Evolutionary conservation across 2,797 vertebrate species (phyloP).

Genomic region (Gallinago solitaria): DNA sequence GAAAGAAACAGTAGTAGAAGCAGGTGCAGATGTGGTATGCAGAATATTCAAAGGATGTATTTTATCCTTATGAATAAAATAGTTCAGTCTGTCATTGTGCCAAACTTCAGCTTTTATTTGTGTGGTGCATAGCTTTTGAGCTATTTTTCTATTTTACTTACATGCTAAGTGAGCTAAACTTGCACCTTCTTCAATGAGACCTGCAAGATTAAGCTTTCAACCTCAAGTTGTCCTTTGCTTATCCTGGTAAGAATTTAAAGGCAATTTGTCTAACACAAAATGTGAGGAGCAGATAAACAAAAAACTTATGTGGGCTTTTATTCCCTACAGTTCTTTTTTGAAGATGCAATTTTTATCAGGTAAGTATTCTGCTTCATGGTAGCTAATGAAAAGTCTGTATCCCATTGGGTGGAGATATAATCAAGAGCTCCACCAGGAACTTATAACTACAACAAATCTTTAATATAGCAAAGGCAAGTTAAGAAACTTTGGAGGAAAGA

Average conservation of each 20-base stretch:
- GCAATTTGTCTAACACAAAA: neutral
- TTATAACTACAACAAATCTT: neutral
- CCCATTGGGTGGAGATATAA: neutral
- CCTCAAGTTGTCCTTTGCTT: neutral
- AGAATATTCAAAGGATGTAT: neutral
- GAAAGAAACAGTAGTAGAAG: neutral
- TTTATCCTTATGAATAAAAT: neutral
- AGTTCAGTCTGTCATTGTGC: neutral
- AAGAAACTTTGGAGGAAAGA: neutral
- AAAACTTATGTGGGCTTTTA: neutral
- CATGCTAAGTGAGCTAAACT: neutral
- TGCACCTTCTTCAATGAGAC: neutral
- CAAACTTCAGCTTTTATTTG: neutral
- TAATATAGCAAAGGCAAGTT: neutral
- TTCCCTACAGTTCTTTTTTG: neutral
- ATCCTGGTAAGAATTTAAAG: neutral
- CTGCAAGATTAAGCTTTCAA: neutral
- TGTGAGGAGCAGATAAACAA: neutral
- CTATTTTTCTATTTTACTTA: neutral
- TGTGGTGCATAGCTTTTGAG: neutral
- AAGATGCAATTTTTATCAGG: neutral
- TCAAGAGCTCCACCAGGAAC: neutral
- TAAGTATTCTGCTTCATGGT: neutral
- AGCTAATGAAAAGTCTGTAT: neutral
- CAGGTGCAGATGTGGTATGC: neutral